Evolutionary conservation across 2,888 invertebrate genomes (phyloP), one percentile per base, ranked within the genome.

Genomic region (Monochamus alternatus): DNA sequence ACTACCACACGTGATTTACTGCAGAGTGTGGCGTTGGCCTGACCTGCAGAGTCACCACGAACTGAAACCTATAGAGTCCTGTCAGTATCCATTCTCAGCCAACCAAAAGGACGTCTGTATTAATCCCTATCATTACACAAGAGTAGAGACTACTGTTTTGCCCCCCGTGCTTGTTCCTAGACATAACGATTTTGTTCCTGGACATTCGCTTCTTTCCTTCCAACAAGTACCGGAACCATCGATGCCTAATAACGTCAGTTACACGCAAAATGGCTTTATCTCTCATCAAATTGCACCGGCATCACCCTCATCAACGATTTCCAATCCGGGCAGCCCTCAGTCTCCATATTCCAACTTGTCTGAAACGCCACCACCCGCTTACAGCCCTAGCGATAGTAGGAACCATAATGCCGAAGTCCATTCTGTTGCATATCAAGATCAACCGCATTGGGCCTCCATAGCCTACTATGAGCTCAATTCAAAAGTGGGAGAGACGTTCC

Each of bases 1-100:
- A 3, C 90, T 98, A 67, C 98, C 98, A 0, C 98, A 99, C 89
- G 98, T 99, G n/a, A 99, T 99, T 84, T 99, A 98, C 89, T 99
- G 98, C 88, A 93, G 98, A 72, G 98, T 99, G 12, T 99, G 98
- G 98, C 93, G 98, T 80, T 99, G 98, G 98, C 98, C 98, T 0
- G 98, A 99, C 90, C 91, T 99, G 3, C 98, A 98, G 89, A 96
- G 96, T 82, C 98, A 98, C 88, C 98, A 99, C 88, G 98, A 98
- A 90, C 91, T 98, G 9, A 98, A 98, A 88, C 96, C 98, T 0
- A 90, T 97, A 73, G 98, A 98, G 87, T 92, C 94, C 82, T 98
- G 98, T 90, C 95, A 97, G 88, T 98, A 93, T 90, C 97, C 98
- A 32, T 98, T 98, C 90, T 96, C 90, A 14, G 64, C 64, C 5